Conservation (phyloP, 2,113 vertebrate genomes). For the Malurus melanocephalus region DNA sequence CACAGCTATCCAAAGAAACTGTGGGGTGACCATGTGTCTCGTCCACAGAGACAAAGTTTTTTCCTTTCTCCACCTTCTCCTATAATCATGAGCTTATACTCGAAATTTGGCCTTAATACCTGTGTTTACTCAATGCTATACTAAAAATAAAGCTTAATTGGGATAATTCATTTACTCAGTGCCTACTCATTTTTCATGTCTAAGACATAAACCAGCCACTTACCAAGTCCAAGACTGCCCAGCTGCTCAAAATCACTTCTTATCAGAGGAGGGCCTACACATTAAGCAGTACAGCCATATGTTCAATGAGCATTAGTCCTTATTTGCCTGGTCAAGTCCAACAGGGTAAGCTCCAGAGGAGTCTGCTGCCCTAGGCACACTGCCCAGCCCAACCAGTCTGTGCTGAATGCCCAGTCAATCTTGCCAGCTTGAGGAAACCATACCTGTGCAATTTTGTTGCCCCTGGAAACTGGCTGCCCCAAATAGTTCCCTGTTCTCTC, state of each 20-base stretch:
- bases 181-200: conserved; percentile 13
- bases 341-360: neutral
- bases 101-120: neutral
- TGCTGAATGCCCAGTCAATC: neutral
- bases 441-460: neutral
- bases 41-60: neutral
- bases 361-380: conserved; percentile 9
- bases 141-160: conserved; percentile 6
- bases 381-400: neutral
- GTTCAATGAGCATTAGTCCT: conserved; percentile 1
- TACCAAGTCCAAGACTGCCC: neutral
- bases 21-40: rapidly evolving
- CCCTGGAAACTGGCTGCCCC: neutral
- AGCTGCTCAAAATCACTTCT: neutral
- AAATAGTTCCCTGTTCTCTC: neutral
- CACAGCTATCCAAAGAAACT: neutral
- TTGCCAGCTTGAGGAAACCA: neutral
- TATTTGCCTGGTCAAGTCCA: neutral
- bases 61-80: neutral
- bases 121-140: neutral
- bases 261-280: neutral
- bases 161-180: neutral
- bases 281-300: neutral
- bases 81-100: neutral
- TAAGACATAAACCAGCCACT: neutral